Base-by-base conservation (phyloP, 92 coral and sea anemone genomes). In the Porites evermanni region DNA sequence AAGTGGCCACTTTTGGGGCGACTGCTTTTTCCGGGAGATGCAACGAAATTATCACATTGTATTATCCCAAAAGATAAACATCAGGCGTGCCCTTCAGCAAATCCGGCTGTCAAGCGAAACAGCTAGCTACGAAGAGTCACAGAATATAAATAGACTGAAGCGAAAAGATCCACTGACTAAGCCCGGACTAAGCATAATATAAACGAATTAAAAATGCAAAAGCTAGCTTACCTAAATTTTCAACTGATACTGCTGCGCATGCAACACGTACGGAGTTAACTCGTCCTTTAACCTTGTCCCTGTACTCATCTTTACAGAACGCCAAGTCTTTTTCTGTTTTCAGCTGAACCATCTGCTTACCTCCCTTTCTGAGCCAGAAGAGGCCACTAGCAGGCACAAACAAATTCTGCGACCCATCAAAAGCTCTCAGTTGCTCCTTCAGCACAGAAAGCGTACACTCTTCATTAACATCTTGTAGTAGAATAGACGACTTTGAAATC, bases 361-460 rank as follows among this genome's bases (percentile, higher is more conserved):
- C 61, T 47, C 92, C 92, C 66, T 85, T 89, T 19, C 92, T 65
- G 17, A 89, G 60, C 92, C 92, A 89, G 80, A 65, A 89, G 12
- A 89, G 78, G 71, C 92, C 92, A 83, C 67, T 89, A 18, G 82
- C 78, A 5, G 92, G 92, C 65, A 84, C 77, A 89, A n/a, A 67
- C 71, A 67, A 20, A 6, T 6, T 67, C 2, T 21, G 8, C 12
- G 29, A 20, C 12, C 38, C 71, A 20, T 67, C 71, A 8, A 20
- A 67, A 67, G 38, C 38, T 67, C 71, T 67, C 32, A 67, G 38
- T 14, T 14, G 6, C 18, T 60, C 64, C 16, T 1, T 60, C 3
- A 60, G 14, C 64, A 18, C 16, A 60, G 64, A 60, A 60, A 60
- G 64, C 14, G 64, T 60, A 0, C 64, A 60, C 4, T 60, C 64